Evolutionary conservation across 2,888 invertebrate genomes (phyloP).

Genomic region (Chrysolina haemoptera): DNA sequence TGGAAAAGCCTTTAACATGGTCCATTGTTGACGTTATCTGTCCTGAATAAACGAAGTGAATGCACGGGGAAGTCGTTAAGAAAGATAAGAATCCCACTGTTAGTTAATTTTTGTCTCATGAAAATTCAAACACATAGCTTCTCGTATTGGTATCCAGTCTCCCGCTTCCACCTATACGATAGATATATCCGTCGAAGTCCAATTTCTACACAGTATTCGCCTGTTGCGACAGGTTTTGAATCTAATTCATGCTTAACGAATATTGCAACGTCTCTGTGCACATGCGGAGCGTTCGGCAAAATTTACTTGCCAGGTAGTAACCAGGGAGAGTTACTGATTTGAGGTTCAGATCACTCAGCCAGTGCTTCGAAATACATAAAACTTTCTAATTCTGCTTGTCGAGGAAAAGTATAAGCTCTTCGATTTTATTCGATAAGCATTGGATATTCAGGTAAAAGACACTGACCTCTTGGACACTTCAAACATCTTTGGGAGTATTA

Average conservation of each 20-base stretch:
- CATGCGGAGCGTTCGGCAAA: neutral
- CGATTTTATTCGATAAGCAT: neutral
- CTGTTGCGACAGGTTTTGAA: neutral
- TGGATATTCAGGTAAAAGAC: neutral
- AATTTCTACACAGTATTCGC: neutral
- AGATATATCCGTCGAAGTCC: too few relatives aligned
- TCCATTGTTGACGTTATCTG: too few relatives aligned
- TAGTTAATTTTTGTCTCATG: too few relatives aligned
- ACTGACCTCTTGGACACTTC: neutral
- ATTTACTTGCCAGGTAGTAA: neutral
- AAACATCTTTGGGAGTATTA: neutral
- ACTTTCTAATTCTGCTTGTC: neutral
- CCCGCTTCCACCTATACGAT: too few relatives aligned
- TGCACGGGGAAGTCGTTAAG: too few relatives aligned
- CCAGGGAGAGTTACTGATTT: neutral
- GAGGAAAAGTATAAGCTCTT: neutral
- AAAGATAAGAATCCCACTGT: too few relatives aligned
- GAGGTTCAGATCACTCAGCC: neutral
- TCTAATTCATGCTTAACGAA: neutral
- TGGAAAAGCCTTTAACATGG: too few relatives aligned
- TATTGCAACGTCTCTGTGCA: neutral
- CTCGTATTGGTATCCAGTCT: too few relatives aligned
- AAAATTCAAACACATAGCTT: too few relatives aligned
- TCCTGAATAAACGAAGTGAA: too few relatives aligned
- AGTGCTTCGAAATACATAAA: neutral